phyloP scores from a whole-genome alignment of 1,140 invertebrate genomes.

The Trypoxylus dichotomus region DNA sequence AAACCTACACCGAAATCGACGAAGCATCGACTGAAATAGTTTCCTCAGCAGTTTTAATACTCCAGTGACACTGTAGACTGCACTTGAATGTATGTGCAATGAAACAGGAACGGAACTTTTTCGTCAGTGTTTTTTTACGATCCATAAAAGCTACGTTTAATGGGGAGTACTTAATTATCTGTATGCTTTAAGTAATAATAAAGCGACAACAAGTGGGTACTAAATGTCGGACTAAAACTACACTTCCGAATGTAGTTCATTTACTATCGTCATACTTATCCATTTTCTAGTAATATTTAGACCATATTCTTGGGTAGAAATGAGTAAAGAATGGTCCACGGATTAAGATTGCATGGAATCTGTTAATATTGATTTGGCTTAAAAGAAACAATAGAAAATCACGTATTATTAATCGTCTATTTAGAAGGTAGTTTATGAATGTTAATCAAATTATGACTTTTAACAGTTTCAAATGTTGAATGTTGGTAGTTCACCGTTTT shows the following conservation, averaged over 20 bases:
- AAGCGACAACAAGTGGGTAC: constrained; percentile 7
- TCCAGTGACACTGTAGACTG: neutral
- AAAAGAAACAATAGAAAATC: neutral
- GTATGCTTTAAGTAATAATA: constrained; percentile 2
- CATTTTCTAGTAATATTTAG: neutral
- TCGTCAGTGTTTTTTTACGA: constrained; percentile 3
- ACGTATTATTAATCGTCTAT: no score
- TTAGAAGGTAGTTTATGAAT: no score
- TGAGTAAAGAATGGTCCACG: neutral
- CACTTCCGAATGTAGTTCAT: neutral
- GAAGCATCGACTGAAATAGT: neutral
- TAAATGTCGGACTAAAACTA: neutral
- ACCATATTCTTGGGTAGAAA: neutral
- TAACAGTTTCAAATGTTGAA: no score
- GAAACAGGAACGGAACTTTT: neutral
- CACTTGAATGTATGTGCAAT: neutral
- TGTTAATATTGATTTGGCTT: neutral
- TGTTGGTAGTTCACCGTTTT: no score
- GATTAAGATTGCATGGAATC: neutral
- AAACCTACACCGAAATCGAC: no score
- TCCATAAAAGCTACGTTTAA: constrained; percentile 6
- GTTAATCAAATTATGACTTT: no score
- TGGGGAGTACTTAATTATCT: neutral
- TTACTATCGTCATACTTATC: neutral
- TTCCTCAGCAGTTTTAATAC: neutral